phyloP scores from a whole-genome alignment of 2,797 vertebrate species.

The Balearica regulorum region DNA sequence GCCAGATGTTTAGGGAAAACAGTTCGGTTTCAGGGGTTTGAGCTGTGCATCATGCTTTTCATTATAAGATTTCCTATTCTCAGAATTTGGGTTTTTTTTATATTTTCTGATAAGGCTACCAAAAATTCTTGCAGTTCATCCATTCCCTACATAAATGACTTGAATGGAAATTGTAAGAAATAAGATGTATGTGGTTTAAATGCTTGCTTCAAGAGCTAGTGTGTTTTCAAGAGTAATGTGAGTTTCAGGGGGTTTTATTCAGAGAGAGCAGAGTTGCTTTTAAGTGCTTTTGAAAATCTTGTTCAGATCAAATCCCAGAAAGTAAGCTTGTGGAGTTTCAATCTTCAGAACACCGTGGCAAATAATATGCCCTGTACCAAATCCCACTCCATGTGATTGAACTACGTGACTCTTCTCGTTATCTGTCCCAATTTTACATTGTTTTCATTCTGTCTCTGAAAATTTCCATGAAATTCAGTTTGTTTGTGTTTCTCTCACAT shows the following conservation, averaged over 20 bases:
- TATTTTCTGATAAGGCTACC: neutral
- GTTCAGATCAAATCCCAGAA: neutral
- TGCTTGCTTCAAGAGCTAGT: neutral
- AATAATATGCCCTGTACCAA: neutral
- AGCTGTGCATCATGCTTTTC: neutral
- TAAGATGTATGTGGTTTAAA: neutral
- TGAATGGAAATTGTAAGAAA: neutral
- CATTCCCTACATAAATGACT: neutral
- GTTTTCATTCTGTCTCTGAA: neutral
- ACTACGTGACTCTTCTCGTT: neutral
- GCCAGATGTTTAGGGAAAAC: slow-evolving; percentile 26
- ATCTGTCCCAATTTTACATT: neutral
- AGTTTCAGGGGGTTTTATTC: neutral
- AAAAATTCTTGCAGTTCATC: neutral
- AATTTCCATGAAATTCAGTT: neutral
- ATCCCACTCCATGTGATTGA: neutral
- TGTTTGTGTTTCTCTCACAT: neutral
- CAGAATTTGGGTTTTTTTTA: neutral
- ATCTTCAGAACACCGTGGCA: neutral
- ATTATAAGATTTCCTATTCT: slow-evolving; percentile 2
- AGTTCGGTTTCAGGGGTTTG: neutral
- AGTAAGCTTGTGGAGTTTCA: neutral
- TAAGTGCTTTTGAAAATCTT: neutral
- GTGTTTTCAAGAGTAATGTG: neutral
- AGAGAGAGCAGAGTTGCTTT: neutral